A percentile compares a stretch with the other conserved stretches of the same genome.
These are phyloP conservation scores for Siphonodentalium dalli DNA, from an alignment of 2,888 invertebrate species.

Conservation along the genomic window DNA sequence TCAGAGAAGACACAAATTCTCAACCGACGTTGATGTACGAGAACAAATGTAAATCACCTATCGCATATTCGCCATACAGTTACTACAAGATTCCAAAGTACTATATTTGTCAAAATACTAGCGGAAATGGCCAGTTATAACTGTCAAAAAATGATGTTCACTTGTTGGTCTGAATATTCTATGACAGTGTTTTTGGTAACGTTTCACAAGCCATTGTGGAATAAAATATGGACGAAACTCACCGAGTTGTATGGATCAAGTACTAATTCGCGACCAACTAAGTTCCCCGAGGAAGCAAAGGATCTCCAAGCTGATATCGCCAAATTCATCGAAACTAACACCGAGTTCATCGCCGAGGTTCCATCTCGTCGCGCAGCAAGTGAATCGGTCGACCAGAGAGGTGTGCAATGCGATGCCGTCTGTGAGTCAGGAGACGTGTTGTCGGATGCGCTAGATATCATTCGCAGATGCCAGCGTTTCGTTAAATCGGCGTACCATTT, in stretches of 20 bases:
- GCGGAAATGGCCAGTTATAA: slow-evolving; percentile 1
- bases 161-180: slow-evolving; percentile 11
- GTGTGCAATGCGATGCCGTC: too few species aligned
- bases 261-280: neutral
- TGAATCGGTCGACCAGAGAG: too few species aligned
- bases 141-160: slow-evolving; percentile 6
- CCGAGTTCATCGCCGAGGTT: slow-evolving; percentile 1
- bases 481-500: too few species aligned
- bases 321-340: neutral
- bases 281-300: neutral
- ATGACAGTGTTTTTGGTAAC: slow-evolving; percentile 6
- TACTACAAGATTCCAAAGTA: slow-evolving; percentile 8
- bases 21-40: slow-evolving; percentile 1
- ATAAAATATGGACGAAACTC: slow-evolving; percentile 3
- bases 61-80: neutral
- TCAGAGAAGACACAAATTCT: neutral
- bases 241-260: neutral
- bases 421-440: too few species aligned
- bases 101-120: slow-evolving; percentile 5
- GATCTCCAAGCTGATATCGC: neutral
- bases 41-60: slow-evolving; percentile 10
- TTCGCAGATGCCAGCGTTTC: too few species aligned
- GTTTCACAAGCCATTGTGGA: neutral
- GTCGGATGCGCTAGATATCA: too few species aligned
- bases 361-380: slow-evolving; percentile 4